Base-by-base conservation (phyloP, 30 jellyfish, hydroid and myxozoan genomes). In the Pelagia noctiluca region DNA sequence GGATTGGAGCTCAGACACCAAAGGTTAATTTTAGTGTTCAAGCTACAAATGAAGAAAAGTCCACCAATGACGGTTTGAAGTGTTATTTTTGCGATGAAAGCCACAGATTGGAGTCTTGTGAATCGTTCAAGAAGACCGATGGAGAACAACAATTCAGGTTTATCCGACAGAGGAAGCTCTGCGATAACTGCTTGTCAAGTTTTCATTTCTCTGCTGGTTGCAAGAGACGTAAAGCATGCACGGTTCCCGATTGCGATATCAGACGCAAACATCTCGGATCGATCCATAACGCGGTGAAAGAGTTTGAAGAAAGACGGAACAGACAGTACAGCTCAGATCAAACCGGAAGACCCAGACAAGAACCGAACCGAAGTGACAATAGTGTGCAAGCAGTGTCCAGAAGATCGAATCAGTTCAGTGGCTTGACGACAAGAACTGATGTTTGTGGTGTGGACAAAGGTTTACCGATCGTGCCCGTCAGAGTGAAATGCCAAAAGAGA, bases 171-270 rank as follows among this genome's bases (percentile, higher is more conserved):
- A 74, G n/a, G 74, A 74, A 74, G 49, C 86, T 74, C 5, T 78
- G 89, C 47, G 81, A 78, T 61, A 78, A 75, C 30, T 78, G 89
- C 38, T 42, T 78, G n/a, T 61, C 73, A 3, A 47, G 75, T 38
- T 53, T 64, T 31, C 89, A 64, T 30, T 64, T 75, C 63, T 61
- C 81, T 23, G 89, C 81, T 26, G 89, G 89, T 34, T 78, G 89
- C 66, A 61, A 61, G 81, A 62, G 71, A 42, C 64, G 68, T 28
- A 78, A 60, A 42, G 82, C 64, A 47, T 78, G 89, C 49, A 78
- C 81, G 8, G 70, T 78, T 63, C 70, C 47, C 36, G 57, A 36
- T 35, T 78, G 89, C 33, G 49, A 61, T 61, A 61, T 78, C 4
- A 63, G 52, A 35, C 81, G 71, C 30, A 78, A 78, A 36, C 89